Evolutionary conservation across 2,888 invertebrate species (phyloP).

Genomic region (Eupeodes luniger): DNA sequence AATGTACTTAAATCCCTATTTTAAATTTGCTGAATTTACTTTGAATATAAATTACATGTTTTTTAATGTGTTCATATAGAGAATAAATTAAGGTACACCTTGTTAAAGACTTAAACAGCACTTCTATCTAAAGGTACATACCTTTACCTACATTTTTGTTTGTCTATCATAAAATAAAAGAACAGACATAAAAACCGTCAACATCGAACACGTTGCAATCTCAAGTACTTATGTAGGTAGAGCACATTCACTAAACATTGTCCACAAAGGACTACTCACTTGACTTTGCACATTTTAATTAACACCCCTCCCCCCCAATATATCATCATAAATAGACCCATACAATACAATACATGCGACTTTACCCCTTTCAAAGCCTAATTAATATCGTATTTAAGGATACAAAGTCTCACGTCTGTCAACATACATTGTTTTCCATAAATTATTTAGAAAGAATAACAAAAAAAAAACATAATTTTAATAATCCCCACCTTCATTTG

Average conservation of each 20-base stretch:
- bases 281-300: conserved; percentile 61
- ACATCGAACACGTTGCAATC: conserved; percentile 9
- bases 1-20: too few relatives aligned
- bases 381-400: conserved; percentile 53
- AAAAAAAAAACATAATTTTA: conserved; percentile 32
- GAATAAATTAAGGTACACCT: too few relatives aligned
- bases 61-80: too few relatives aligned
- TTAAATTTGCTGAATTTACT: too few relatives aligned
- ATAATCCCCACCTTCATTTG: conserved; percentile 46
- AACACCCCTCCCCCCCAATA: neutral
- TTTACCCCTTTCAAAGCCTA: conserved; percentile 3
- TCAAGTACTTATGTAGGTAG: neutral
- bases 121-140: too few relatives aligned
- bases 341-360: neutral
- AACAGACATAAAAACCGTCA: neutral
- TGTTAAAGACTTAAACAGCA: too few relatives aligned
- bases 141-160: too few relatives aligned
- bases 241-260: conserved; percentile 8
- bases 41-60: too few relatives aligned
- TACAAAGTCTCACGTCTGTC: conserved; percentile 1
- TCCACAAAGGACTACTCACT: conserved; percentile 35
- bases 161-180: neutral
- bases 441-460: conserved; percentile 29
- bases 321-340: too few relatives aligned
- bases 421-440: conserved; percentile 29